Conservation (phyloP, 2,797 vertebrate species). For the Parauchenoglanis ngamensis region DNA sequence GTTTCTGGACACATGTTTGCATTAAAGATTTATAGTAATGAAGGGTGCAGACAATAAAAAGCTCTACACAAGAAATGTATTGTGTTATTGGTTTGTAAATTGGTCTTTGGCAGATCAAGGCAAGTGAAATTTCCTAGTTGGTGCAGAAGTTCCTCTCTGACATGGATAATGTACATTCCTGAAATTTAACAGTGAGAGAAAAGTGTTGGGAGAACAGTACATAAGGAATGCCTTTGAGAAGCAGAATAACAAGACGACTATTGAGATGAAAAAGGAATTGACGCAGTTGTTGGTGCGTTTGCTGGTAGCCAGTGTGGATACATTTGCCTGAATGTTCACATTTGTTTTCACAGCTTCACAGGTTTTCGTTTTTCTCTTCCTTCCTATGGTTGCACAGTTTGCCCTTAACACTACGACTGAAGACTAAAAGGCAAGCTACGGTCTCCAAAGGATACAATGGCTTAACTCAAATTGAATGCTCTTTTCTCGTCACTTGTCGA, state of each 20-base stretch:
- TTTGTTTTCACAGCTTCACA: constrained; percentile 24
- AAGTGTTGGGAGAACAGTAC: constrained; percentile 58
- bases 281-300: constrained; percentile 45
- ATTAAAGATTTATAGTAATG: neutral
- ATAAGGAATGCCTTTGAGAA: constrained; percentile 59
- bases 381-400: constrained; percentile 39
- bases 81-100: neutral
- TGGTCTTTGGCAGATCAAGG: neutral
- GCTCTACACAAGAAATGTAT: neutral
- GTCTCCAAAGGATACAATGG: constrained; percentile 48
- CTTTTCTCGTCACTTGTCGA: constrained; percentile 45
- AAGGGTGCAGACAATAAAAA: neutral
- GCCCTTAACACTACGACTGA: constrained; percentile 41
- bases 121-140: neutral
- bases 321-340: constrained; percentile 41
- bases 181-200: constrained; percentile 44
- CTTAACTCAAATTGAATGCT: constrained; percentile 51
- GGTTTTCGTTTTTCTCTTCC: constrained; percentile 16
- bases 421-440: constrained; percentile 46
- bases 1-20: neutral
- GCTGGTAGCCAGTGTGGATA: constrained; percentile 41
- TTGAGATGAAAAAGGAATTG: constrained; percentile 54
- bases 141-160: constrained; percentile 26
- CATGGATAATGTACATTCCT: constrained; percentile 26
- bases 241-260: constrained; percentile 57